phyloP scores from a whole-genome alignment of 2,888 invertebrate genomes.

The Lucinisca nassula region DNA sequence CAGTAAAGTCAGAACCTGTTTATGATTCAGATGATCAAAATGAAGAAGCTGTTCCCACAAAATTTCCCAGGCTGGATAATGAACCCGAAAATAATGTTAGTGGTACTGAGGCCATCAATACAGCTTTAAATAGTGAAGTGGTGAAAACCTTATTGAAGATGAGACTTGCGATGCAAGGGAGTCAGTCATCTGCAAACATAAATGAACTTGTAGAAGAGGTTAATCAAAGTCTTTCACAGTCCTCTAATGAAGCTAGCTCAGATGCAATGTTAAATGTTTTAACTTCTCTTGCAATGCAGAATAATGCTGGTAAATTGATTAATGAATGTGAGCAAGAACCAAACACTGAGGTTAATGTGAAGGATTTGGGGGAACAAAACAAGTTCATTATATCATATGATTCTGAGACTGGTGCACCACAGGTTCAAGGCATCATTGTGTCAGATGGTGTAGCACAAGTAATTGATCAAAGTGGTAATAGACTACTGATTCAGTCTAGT shows the following conservation, averaged over 20 bases:
- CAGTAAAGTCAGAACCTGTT: not conserved
- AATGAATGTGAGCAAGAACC: not conserved
- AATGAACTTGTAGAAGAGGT: not conserved
- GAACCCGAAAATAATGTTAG: not conserved
- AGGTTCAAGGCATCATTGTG: slow-evolving; percentile 55
- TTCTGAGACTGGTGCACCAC: slow-evolving; percentile 41
- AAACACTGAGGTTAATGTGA: not conserved
- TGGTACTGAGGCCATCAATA: not conserved
- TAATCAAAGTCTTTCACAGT: not conserved
- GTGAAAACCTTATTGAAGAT: slow-evolving; percentile 71
- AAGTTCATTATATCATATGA: slow-evolving; percentile 45
- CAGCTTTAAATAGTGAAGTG: slow-evolving; percentile 41
- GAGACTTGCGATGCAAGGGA: slow-evolving; percentile 57
- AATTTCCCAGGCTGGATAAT: not conserved
- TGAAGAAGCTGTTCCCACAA: not conserved
- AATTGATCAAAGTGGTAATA: slow-evolving; percentile 10
- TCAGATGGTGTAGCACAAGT: slow-evolving; percentile 34
- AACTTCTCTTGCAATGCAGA: slow-evolving; percentile 81
- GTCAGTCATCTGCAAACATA: not conserved
- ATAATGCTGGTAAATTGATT: slow-evolving; percentile 15
- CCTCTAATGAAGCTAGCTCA: not conserved
- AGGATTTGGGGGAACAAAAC: slow-evolving; percentile 11
- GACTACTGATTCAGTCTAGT: not conserved
- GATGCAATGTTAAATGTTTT: slow-evolving; percentile 80
- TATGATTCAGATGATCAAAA: not conserved